Evolutionary conservation across 2,113 vertebrate species (phyloP), one percentile per base, ranked within the genome.

Genomic region (Phrynocephalus versicolor): DNA sequence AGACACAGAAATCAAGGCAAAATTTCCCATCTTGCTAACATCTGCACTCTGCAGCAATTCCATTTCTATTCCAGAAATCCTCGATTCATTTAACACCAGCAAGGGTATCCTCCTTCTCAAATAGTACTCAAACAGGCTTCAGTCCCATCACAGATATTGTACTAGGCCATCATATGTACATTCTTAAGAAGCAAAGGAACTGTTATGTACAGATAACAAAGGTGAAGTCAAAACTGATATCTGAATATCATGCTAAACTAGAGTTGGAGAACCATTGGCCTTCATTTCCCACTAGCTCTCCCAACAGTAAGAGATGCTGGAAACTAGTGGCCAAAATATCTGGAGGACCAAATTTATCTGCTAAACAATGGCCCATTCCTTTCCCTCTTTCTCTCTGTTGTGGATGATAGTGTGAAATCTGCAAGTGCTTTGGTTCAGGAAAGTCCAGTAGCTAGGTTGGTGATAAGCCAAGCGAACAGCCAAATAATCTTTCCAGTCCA

Each of bases 171-270:
- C 39, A 79, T 87, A 89, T 70, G 85, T 80, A 85, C 88, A 69
- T 62, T 83, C 88, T 86, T 5, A 84, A 86, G 90, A 93, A 92
- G 91, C 81, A 90, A 92, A 89, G 78, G 75, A 75, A 89, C 80
- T 88, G 87, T 91, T 91, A 84, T 80, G 89, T 90, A 83, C 87
- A 90, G 86, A 84, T 88, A 85, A 87, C 57, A 91, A 39, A 93
- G 88, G 62, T 87, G 88, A 90, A 84, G 37, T 25, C 35, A 39
- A 9, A 72, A 21, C 7, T 0, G 21, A 23, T 41, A 9, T 41
- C 39, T 73, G 18, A 5, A 72, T 30, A 41, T 25, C 6, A 73
- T 39, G 19, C 35, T 13, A 73, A 39, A 69, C 2, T 14, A 3
- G 30, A 2, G 65, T 2, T 67, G 65, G 65, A 30, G 8, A 30